These are phyloP conservation scores for Pygoscelis antarcticus DNA, from an alignment of 2,113 vertebrate genomes.

Conservation along the genomic window DNA sequence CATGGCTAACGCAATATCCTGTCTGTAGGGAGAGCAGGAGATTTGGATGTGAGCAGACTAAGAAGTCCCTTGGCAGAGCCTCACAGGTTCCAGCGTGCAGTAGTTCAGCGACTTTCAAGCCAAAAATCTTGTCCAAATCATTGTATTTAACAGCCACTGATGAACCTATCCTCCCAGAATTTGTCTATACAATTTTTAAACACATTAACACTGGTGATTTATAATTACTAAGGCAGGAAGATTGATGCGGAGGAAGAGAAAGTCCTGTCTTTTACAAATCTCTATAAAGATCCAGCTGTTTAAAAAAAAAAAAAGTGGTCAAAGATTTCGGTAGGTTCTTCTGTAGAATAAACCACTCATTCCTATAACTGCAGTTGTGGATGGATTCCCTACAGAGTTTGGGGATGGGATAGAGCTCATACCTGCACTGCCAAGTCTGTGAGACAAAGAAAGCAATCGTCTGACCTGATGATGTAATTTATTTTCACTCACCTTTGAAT, in stretches of 20 bases:
- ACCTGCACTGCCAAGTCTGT: background rate
- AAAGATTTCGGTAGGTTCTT: background rate
- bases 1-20: background rate
- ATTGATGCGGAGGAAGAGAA: background rate
- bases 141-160: background rate
- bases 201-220: background rate
- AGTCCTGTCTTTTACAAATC: background rate
- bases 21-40: background rate
- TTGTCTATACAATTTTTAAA: background rate
- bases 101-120: background rate
- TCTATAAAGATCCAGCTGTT: background rate
- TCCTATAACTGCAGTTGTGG: background rate
- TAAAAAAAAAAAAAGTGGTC: background rate
- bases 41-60: background rate
- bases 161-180: background rate
- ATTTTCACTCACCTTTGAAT: conserved; percentile 29
- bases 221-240: background rate
- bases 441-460: background rate
- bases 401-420: background rate
- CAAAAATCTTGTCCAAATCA: background rate
- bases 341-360: background rate
- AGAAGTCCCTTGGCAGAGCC: background rate
- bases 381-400: background rate
- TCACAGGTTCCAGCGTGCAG: background rate
- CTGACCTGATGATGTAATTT: conserved; percentile 15